Base-by-base conservation (phyloP, 1,140 invertebrate species). In the Drosophila triauraria region DNA sequence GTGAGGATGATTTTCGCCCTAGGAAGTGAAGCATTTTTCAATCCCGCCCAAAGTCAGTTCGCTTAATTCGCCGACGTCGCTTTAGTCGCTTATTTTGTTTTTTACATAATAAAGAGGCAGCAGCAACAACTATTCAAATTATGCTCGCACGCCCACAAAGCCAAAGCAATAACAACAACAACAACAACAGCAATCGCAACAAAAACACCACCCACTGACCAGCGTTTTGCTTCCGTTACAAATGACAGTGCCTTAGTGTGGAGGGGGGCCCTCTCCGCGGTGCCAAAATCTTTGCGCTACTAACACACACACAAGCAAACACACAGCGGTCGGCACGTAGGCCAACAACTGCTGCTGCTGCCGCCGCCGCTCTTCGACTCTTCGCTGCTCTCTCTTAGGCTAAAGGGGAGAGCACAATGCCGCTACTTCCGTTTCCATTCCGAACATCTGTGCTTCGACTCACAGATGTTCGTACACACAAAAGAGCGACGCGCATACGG, bases 141-240 rank as follows among this genome's bases (percentile, higher is more conserved):
- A 70, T 70, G 67, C 67, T 42, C 47, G 32, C 42, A 42, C 63
- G 32, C 48, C 48, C 30, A 46, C 57, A 62, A 46, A 54, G 2
- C 17, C 13, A 12, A 38, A 17, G n/a, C 50, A 61, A 57, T 12
- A 44, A 43, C 61, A 62, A 47, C 46, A 61, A 27, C 32, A 5
- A 30, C 8, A 17, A n/a, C n/a, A 30, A 17, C 17, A 12, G 48
- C 48, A 43, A 42, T n/a, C 32, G 20, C 58, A 48, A 64, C 60
- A 48, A 65, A 65, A 23, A 67, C 53, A 70, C 72, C 61, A 57
- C 46, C 61, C 47, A 68, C 62, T 67, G 63, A 67, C 70, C 72
- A 80, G 59, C 85, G 78, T 79, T 88, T 90, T 75, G 85, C 84
- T 88, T 88, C 84, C 84, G 84, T 90, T 90, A 88, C 83, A 88